Conservation (phyloP, 2,888 invertebrate species). For the Dermolepida albohirtum region DNA sequence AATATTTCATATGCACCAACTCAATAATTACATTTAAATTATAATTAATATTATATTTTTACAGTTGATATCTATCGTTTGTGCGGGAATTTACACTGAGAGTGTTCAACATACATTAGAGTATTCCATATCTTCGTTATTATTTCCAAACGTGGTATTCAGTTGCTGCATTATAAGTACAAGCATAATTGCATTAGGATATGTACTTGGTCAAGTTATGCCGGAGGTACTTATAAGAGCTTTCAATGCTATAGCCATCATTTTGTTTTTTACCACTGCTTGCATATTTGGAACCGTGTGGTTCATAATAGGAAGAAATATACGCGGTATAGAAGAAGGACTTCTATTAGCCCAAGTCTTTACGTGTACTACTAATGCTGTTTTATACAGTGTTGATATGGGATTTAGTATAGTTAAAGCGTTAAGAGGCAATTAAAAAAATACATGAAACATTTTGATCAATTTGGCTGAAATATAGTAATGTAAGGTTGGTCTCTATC, state of each 20-base stretch:
- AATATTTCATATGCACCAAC: too few species aligned
- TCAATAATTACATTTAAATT: too few species aligned
- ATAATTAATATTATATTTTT: slow-evolving; percentile 33
- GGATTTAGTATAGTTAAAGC: slow-evolving; percentile 50
- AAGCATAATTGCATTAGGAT: slow-evolving; percentile 57
- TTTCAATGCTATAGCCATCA: slow-evolving; percentile 55
- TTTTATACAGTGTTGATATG: slow-evolving; percentile 52
- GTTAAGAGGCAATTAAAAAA: slow-evolving; percentile 22
- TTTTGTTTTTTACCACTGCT: slow-evolving; percentile 55
- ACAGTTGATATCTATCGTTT: slow-evolving; percentile 53
- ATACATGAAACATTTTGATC: too few species aligned
- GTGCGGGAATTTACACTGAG: slow-evolving; percentile 55
- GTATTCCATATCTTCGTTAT: slow-evolving; percentile 53
- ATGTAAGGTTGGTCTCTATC: too few species aligned
- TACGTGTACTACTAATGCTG: slow-evolving; percentile 49
- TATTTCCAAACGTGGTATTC: slow-evolving; percentile 58
- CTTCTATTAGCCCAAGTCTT: slow-evolving; percentile 49
- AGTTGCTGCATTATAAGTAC: slow-evolving; percentile 57
- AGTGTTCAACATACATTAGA: slow-evolving; percentile 43
- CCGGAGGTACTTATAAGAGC: slow-evolving; percentile 57
- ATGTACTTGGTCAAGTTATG: slow-evolving; percentile 56
- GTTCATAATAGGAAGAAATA: slow-evolving; percentile 44
- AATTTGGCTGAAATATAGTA: too few species aligned
- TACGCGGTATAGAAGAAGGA: slow-evolving; percentile 39
- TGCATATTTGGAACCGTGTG: slow-evolving; percentile 50